Evolutionary conservation across 53 echinoderm and acorn worm species (phyloP).

Genomic region (Paelopatides confundens): DNA sequence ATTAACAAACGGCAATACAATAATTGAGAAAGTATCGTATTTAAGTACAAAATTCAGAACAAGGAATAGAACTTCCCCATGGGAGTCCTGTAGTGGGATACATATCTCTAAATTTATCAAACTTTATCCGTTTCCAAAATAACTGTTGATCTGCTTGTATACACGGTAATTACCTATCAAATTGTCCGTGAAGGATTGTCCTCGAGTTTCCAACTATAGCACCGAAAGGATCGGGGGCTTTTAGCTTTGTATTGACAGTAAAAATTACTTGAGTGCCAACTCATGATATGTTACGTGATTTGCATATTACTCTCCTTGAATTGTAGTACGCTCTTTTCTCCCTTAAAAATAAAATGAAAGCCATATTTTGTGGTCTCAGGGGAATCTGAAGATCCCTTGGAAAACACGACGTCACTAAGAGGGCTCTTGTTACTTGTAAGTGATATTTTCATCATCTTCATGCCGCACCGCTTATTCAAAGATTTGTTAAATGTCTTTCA

Average conservation of each 20-base stretch:
- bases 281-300: not conserved
- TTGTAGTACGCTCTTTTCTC: too few species aligned
- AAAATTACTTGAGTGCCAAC: not conserved
- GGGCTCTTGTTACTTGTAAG: constrained; percentile 20
- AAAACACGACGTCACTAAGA: constrained; percentile 5
- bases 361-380: not conserved
- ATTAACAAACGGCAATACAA: not conserved
- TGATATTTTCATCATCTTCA: not conserved
- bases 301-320: not conserved
- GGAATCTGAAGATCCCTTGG: constrained; percentile 1
- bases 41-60: not conserved
- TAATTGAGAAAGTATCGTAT: not conserved
- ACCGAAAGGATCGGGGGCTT: not conserved
- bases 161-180: not conserved
- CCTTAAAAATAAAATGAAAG: not conserved
- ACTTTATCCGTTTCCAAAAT: not conserved
- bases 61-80: not conserved
- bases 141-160: constrained; percentile 5
- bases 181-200: constrained; percentile 3
- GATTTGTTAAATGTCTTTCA: not conserved
- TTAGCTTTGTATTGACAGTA: not conserved
- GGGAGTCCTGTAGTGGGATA: not conserved
- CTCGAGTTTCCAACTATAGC: not conserved
- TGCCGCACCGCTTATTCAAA: not conserved
- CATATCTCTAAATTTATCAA: not conserved